phyloP scores from a whole-genome alignment of 2,113 vertebrate genomes.

The Xiphophorus maculatus region DNA sequence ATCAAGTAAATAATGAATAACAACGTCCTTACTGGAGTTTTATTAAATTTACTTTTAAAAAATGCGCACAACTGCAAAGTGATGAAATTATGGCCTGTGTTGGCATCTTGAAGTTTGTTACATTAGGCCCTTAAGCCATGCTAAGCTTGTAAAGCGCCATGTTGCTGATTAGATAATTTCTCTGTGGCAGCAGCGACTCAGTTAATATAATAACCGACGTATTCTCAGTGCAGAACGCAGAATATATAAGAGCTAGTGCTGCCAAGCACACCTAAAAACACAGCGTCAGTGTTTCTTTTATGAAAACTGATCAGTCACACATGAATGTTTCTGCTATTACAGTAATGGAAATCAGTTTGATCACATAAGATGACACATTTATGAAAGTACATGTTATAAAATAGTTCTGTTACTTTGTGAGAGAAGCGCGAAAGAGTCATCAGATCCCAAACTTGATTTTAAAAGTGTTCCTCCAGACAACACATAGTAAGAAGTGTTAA shows the following conservation, averaged over 20 bases:
- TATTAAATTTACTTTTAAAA: not conserved
- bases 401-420: not conserved
- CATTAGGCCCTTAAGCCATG: slow-evolving; percentile 2
- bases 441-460: slow-evolving; percentile 49
- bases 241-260: not conserved
- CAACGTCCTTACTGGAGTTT: not conserved
- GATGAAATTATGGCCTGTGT: not conserved
- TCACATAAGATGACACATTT: not conserved
- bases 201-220: not conserved
- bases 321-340: not conserved
- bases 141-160: not conserved
- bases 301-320: not conserved
- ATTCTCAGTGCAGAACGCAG: not conserved
- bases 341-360: not conserved
- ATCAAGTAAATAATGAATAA: slow-evolving; percentile 3
- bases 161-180: slow-evolving; percentile 6
- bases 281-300: not conserved
- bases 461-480: slow-evolving; percentile 39
- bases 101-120: not conserved
- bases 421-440: not conserved
- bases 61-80: not conserved
- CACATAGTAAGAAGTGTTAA: slow-evolving; percentile 61
- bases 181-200: not conserved
- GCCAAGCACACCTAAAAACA: not conserved
- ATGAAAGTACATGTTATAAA: not conserved